Conservation (phyloP, 1,140 invertebrate species). For the Augochlora pura region DNA sequence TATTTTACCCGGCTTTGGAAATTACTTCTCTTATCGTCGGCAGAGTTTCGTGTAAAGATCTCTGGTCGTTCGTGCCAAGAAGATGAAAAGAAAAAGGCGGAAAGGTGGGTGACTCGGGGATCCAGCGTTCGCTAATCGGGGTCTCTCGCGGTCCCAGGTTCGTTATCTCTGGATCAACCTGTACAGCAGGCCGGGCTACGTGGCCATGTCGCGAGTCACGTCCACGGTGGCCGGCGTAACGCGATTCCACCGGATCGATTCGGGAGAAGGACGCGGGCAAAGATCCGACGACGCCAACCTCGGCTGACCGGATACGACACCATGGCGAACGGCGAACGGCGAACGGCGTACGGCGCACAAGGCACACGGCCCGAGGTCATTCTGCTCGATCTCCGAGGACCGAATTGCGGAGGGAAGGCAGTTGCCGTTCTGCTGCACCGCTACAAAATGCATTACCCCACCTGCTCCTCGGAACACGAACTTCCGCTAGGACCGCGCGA, state of each 20-base stretch:
- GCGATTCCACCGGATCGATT: not conserved
- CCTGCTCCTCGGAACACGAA: not conserved
- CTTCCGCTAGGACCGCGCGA: not conserved
- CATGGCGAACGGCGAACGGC: too few relatives aligned
- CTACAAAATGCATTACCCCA: conserved; percentile 46
- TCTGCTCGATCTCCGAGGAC: conserved; percentile 2
- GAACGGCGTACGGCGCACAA: not conserved
- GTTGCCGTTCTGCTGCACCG: not conserved
- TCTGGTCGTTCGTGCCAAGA: too few relatives aligned
- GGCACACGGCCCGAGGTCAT: conserved; percentile 3
- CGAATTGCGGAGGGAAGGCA: conserved; percentile 40
- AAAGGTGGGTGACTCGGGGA: too few relatives aligned
- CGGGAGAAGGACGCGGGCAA: not conserved
- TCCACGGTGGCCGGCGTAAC: too few relatives aligned
- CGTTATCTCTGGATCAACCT: too few relatives aligned
- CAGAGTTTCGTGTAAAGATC: too few relatives aligned
- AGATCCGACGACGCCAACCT: not conserved
- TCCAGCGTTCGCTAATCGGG: too few relatives aligned
- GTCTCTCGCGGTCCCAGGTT: too few relatives aligned
- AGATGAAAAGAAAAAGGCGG: too few relatives aligned
- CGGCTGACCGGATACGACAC: conserved; percentile 16
- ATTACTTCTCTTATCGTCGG: too few relatives aligned
- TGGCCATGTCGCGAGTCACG: not conserved
- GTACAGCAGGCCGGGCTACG: too few relatives aligned
- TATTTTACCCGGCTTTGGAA: too few relatives aligned